phyloP scores from a whole-genome alignment of 2,888 invertebrate species.

The Stenolophus ochropezus region DNA sequence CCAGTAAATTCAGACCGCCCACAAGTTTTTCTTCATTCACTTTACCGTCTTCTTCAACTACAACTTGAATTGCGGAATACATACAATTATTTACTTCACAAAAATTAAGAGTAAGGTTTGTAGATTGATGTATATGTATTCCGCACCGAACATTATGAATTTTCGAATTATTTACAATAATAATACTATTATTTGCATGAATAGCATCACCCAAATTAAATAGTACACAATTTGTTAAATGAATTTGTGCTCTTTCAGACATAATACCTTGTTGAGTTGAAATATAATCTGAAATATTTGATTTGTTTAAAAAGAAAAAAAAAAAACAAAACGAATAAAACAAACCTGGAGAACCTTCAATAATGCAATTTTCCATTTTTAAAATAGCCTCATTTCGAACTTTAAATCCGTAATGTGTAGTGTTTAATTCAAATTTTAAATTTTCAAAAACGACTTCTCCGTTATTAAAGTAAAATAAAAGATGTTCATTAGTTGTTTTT shows the following conservation, averaged over 20 bases:
- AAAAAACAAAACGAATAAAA: neutral
- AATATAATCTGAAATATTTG: constrained; percentile 4
- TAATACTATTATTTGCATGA: constrained; percentile 71
- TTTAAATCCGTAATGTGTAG: constrained; percentile 75
- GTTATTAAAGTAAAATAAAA: constrained; percentile 75
- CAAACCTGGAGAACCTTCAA: neutral
- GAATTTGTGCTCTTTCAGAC: constrained; percentile 63
- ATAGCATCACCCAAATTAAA: constrained; percentile 69
- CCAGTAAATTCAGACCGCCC: neutral
- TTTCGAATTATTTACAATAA: constrained; percentile 69
- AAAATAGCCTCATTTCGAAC: constrained; percentile 67
- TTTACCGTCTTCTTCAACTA: neutral
- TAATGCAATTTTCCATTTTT: constrained; percentile 25
- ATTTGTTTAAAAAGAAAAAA: neutral
- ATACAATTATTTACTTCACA: constrained; percentile 36
- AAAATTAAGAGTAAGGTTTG: constrained; percentile 2
- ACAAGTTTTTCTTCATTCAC: constrained; percentile 3
- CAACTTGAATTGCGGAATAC: constrained; percentile 54
- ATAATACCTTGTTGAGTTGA: constrained; percentile 22
- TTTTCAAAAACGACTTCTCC: constrained; percentile 75
- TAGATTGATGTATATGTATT: constrained; percentile 65
- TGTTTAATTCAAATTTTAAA: constrained; percentile 74
- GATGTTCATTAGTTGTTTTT: constrained; percentile 73
- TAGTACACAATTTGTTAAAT: constrained; percentile 72
- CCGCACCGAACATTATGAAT: constrained; percentile 68